Conservation (phyloP, 2,888 invertebrate species). For the Papilio protenor region DNA sequence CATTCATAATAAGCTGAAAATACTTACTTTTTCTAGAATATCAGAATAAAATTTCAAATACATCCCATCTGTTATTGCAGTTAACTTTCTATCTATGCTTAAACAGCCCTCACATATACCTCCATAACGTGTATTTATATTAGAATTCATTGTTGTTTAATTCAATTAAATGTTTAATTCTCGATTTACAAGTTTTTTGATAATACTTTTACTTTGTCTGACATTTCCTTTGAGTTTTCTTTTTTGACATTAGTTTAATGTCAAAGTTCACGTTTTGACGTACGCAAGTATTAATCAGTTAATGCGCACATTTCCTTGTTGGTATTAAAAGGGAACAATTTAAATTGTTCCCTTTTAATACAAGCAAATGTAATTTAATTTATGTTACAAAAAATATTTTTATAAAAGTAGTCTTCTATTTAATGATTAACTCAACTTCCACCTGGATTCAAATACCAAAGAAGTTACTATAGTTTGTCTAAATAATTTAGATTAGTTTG, state of each 20-base stretch:
- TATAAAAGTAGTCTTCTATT: not conserved
- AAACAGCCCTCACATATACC: constrained; percentile 36
- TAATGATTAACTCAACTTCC: not conserved
- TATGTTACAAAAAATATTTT: not conserved
- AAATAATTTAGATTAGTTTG: too few relatives aligned
- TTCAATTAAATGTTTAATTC: not conserved
- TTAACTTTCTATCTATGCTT: constrained; percentile 35
- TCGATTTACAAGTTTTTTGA: constrained; percentile 1
- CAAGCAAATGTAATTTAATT: not conserved
- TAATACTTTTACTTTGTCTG: not conserved
- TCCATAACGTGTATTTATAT: not conserved
- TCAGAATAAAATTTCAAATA: constrained; percentile 33
- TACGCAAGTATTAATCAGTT: not conserved
- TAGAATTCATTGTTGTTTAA: constrained; percentile 18
- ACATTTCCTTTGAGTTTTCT: not conserved
- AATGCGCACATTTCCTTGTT: not conserved
- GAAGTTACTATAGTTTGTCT: too few relatives aligned
- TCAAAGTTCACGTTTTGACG: not conserved
- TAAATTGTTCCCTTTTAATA: not conserved
- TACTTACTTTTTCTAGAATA: constrained; percentile 35
- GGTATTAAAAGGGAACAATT: too few relatives aligned
- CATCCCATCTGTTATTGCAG: constrained; percentile 10
- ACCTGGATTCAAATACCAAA: not conserved
- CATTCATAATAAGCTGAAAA: not conserved
- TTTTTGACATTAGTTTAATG: not conserved